These are phyloP conservation scores for Oplegnathus fasciatus DNA, from an alignment of 2,113 vertebrate species.

Conservation along the genomic window DNA sequence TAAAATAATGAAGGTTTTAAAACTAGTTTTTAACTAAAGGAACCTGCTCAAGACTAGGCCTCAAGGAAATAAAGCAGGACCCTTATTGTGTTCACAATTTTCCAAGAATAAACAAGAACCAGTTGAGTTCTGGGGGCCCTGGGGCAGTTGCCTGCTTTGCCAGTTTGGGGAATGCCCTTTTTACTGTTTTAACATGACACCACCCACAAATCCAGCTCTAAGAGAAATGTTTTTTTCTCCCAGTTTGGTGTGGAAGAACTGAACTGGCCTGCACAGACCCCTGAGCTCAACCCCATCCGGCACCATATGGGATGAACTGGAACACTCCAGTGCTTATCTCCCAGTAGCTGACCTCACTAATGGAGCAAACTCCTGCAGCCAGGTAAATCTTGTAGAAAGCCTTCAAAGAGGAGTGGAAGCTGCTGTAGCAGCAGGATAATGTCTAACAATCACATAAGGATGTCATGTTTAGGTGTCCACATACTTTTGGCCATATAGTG, in stretches of 20 bases:
- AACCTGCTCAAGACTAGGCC: not conserved
- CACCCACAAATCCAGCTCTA: not conserved
- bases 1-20: not conserved
- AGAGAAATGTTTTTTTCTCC: not conserved
- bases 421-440: not conserved
- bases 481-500: slow-evolving; percentile 33
- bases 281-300: not conserved
- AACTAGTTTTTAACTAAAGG: not conserved
- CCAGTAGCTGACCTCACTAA: no score
- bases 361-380: not conserved
- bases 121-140: not conserved
- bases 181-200: no score
- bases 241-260: not conserved
- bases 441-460: fast-evolving
- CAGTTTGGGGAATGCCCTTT: not conserved
- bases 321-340: not conserved
- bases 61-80: not conserved
- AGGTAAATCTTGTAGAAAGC: not conserved
- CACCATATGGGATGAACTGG: not conserved
- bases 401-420: not conserved
- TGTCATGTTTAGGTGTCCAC: slow-evolving; percentile 5
- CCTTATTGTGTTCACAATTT: not conserved
- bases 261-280: not conserved
- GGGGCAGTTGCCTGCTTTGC: not conserved
- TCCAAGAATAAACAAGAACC: not conserved